phyloP scores from a whole-genome alignment of 2,113 vertebrate genomes.

The Cephalophus harveyi region DNA sequence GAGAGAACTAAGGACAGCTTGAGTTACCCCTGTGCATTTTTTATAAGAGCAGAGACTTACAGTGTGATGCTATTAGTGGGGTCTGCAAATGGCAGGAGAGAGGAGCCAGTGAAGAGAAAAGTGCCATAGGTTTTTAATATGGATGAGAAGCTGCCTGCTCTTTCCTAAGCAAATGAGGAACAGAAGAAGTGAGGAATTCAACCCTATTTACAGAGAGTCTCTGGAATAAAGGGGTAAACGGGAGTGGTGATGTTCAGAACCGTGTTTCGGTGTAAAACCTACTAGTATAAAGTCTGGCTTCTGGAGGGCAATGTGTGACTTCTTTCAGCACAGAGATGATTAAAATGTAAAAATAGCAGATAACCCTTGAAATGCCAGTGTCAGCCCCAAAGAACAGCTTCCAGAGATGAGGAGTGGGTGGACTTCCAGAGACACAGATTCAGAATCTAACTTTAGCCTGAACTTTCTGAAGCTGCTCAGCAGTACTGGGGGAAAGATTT shows the following conservation, averaged over 20 bases:
- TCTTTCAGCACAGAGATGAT: background rate
- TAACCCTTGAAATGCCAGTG: slow-evolving; percentile 64
- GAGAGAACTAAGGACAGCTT: background rate
- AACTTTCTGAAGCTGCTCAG: slow-evolving; percentile 66
- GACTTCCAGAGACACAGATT: slow-evolving; percentile 67
- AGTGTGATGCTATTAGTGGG: background rate
- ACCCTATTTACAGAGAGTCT: background rate
- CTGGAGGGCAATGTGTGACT: background rate
- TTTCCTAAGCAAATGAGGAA: slow-evolving; percentile 26
- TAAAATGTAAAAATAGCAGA: background rate
- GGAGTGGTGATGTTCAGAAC: background rate
- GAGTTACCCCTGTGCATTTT: background rate
- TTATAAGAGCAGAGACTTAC: background rate
- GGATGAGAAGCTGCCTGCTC: slow-evolving; percentile 58
- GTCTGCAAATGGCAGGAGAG: slow-evolving; percentile 24
- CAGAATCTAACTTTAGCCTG: slow-evolving; percentile 70
- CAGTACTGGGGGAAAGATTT: slow-evolving; percentile 45
- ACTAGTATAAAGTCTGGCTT: background rate
- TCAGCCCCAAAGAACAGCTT: slow-evolving; percentile 39
- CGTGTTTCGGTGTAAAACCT: background rate
- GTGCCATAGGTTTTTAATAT: slow-evolving; percentile 37
- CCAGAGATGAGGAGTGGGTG: slow-evolving; percentile 66
- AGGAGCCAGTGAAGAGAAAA: background rate
- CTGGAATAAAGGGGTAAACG: background rate
- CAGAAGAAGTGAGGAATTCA: background rate